Conservation (phyloP, 2,113 vertebrate species). For the Menura novaehollandiae region DNA sequence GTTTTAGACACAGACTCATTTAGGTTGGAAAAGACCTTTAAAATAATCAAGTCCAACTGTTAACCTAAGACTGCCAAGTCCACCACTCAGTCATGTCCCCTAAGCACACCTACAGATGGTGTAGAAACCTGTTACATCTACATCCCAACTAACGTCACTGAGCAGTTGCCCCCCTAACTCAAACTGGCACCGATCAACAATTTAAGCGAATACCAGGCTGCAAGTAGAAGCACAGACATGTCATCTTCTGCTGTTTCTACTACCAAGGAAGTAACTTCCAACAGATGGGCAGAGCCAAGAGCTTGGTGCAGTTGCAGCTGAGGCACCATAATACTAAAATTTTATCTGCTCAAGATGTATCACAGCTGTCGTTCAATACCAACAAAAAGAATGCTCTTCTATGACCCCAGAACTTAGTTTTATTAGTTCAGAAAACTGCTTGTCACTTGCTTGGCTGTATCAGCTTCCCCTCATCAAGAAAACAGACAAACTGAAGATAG, state of each 20-base stretch:
- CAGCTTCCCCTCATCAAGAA: background rate
- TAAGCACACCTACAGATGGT: background rate
- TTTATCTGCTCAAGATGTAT: background rate
- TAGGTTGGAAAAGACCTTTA: background rate
- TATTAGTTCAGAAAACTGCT: background rate
- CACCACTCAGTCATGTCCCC: background rate
- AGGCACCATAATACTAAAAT: background rate
- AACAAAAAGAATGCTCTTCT: background rate
- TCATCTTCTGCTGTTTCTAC: background rate
- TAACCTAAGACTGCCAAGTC: background rate
- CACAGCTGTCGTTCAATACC: background rate
- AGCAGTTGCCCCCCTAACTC: background rate
- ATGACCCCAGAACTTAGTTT: background rate
- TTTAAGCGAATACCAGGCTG: background rate
- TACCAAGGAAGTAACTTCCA: background rate
- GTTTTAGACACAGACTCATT: background rate
- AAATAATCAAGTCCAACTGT: background rate
- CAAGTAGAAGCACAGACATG: background rate
- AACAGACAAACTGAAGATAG: background rate
- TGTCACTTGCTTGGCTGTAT: background rate
- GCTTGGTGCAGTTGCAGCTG: background rate
- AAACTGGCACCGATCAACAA: background rate
- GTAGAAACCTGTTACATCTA: background rate
- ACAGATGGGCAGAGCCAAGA: background rate
- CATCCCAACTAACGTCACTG: background rate